Base-by-base conservation (phyloP, 2,113 vertebrate species). In the Loxodonta africana region DNA sequence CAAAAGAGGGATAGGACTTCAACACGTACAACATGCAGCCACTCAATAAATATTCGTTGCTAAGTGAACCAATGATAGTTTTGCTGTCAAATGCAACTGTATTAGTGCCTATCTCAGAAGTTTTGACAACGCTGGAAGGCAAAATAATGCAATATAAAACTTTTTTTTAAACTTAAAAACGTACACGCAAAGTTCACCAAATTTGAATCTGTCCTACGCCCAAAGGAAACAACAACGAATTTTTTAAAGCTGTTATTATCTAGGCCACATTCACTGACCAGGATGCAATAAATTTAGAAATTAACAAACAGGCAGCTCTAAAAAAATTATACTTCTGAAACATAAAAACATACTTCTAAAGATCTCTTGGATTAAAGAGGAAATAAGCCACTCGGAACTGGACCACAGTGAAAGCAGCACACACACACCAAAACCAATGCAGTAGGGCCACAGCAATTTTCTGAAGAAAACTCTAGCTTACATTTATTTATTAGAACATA, bases 221-320 rank as follows among this genome's bases (percentile, higher is more conserved):
- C 53, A 86, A 91, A 91, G 33, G 53, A 96, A 97, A 94, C 73
- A 87, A 51, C 65, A 94, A 60, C 57, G 83, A 60, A 77, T 87
- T 90, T 1, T 37, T 1, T n/a, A 94, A 90, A 88, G 48, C 26
- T 92, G 62, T 83, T 88, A 83, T 93, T 95, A 82, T 92, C 51
- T 48, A 96, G 53, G 37, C 28, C 74, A 93, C 82, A 86, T 67
- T 86, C 46, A 86, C 37, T 88, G 78, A 73, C 91, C 78, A 80
- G 60, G 95, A 94, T 95, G 46, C 33, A 96, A 86, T 93, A 93
- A 94, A 96, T 71, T 97, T 94, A 94, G 60, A 96, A 96, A 92
- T 96, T 84, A 96, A 93, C 48, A 84, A 92, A 88, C 44, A 85
- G 30, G 41, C 78, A 95, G 20, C 89, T 48, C 88, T 85, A 86